phyloP scores from a whole-genome alignment of 2,113 vertebrate species.

The Gadus macrocephalus region DNA sequence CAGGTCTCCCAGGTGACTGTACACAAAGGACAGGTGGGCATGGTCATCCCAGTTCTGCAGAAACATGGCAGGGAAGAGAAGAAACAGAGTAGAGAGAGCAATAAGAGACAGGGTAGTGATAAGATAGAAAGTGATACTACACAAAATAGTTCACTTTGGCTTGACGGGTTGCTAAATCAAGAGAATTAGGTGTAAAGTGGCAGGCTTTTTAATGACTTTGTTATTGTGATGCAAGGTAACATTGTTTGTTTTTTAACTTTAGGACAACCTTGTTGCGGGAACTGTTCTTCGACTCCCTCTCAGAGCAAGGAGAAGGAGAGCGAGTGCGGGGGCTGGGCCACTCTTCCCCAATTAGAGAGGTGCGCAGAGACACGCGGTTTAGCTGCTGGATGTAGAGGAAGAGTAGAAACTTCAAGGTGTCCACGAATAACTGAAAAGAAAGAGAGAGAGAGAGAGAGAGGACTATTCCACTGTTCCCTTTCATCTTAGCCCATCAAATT shows the following conservation, averaged over 20 bases:
- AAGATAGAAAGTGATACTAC: neutral
- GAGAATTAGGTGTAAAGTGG: neutral
- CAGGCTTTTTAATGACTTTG: neutral
- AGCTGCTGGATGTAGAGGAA: slow-evolving; percentile 93
- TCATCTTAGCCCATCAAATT: too few species aligned
- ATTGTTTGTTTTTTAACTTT: neutral
- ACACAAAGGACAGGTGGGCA: slow-evolving; percentile 84
- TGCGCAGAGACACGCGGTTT: slow-evolving; percentile 85
- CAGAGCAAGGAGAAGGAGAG: slow-evolving; percentile 63
- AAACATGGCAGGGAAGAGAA: slow-evolving; percentile 3
- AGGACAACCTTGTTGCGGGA: slow-evolving; percentile 82
- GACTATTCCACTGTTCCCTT: neutral
- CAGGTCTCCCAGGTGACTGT: slow-evolving; percentile 79
- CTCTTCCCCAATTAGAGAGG: slow-evolving; percentile 88
- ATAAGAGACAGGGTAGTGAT: neutral
- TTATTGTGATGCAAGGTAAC: neutral
- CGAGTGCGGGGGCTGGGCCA: slow-evolving; percentile 84
- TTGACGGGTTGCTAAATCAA: too few species aligned
- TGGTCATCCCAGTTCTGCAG: slow-evolving; percentile 92
- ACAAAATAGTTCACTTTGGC: too few species aligned
- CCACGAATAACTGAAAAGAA: slow-evolving; percentile 80
- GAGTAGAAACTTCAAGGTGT: slow-evolving; percentile 91
- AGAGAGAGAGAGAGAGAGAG: neutral
- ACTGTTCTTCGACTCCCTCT: slow-evolving; percentile 74
- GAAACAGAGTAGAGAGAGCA: neutral